Conservation (phyloP, 2,797 vertebrate genomes). For the Xenops minutus region DNA sequence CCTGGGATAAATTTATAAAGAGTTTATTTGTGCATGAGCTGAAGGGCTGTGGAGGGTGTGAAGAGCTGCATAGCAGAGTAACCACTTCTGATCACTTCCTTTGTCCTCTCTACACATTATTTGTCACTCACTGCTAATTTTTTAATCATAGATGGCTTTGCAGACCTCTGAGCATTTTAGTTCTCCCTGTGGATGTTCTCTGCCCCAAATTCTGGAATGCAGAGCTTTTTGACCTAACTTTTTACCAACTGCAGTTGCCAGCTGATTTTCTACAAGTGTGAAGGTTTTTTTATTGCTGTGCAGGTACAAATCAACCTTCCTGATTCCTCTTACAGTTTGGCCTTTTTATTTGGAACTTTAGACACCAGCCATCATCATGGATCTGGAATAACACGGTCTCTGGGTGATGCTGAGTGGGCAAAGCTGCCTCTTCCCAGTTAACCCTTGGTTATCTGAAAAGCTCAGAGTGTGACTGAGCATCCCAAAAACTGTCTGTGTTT, state of each 20-base stretch:
- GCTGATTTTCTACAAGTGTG: neutral
- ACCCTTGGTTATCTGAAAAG: neutral
- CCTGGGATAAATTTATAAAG: neutral
- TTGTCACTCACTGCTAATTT: neutral
- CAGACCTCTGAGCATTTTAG: neutral
- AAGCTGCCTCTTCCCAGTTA: neutral
- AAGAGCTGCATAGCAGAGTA: neutral
- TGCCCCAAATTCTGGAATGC: rapidly evolving
- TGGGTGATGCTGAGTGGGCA: neutral
- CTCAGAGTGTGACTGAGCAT: neutral
- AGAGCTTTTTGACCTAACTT: neutral
- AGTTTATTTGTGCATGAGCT: neutral
- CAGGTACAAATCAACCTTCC: neutral
- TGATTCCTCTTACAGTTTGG: neutral
- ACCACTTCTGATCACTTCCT: neutral
- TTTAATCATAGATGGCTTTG: neutral
- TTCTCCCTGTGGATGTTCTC: neutral
- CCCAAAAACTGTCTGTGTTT: neutral
- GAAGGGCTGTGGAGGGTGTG: neutral
- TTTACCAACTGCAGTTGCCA: neutral
- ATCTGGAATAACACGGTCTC: neutral
- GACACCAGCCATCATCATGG: neutral
- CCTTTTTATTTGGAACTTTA: neutral
- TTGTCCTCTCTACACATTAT: neutral
- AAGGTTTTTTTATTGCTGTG: neutral